These are phyloP conservation scores for Andrena chrysosceles DNA, from an alignment of 2,888 invertebrate genomes.

Conservation along the genomic window DNA sequence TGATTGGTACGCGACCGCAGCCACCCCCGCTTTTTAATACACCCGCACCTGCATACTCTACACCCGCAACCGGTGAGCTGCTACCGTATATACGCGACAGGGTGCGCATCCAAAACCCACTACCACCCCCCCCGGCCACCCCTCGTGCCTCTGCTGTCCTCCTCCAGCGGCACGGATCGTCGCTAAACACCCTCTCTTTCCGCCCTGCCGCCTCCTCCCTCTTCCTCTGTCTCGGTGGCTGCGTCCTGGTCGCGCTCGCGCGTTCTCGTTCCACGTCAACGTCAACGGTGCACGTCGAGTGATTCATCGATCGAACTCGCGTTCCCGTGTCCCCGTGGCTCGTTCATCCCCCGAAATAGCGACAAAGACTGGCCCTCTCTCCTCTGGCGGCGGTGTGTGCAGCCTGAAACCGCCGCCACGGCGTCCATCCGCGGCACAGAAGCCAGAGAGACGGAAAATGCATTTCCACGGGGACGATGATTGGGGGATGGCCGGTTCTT, in stretches of 20 bases:
- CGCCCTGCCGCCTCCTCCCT: background rate
- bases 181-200: constrained; percentile 34
- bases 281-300: constrained; percentile 82
- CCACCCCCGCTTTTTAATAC: constrained; percentile 83
- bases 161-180: constrained; percentile 18
- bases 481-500: constrained; percentile 68
- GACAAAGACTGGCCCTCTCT: constrained; percentile 78
- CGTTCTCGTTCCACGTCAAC: constrained; percentile 77
- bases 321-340: constrained; percentile 70
- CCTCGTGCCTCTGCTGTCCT: constrained; percentile 22
- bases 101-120: constrained; percentile 57
- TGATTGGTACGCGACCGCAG: constrained; percentile 84
- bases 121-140: constrained; percentile 11
- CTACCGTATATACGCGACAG: constrained; percentile 64
- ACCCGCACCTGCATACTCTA: constrained; percentile 81
- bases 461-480: constrained; percentile 66
- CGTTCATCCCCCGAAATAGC: constrained; percentile 79
- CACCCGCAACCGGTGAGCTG: constrained; percentile 73
- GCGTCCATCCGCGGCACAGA: constrained; percentile 66
- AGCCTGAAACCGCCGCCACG: constrained; percentile 68
- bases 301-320: constrained; percentile 83
- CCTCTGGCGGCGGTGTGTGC: constrained; percentile 38
- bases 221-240: constrained; percentile 52
- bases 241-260: constrained; percentile 52
- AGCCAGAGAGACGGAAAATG: constrained; percentile 72